A percentile compares a stretch with the other conserved stretches of the same genome.
Conservation (phyloP, 2,113 vertebrate species). For the Leptocoma aspasia region DNA sequence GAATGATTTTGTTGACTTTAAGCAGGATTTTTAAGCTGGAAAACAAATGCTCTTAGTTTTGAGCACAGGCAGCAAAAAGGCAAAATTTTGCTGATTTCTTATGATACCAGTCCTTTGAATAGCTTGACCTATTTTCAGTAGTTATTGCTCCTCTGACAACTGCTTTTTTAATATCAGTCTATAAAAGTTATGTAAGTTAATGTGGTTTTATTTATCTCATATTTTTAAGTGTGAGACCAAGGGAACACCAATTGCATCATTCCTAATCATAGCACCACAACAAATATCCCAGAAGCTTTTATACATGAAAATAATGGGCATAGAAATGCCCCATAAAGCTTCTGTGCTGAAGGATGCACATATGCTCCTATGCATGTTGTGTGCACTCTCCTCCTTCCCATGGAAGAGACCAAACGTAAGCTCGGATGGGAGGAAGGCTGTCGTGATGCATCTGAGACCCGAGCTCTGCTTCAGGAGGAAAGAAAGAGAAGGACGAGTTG, state of each 20-base stretch:
- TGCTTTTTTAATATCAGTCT: neutral
- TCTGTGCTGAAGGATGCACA: neutral
- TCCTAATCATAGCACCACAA: neutral
- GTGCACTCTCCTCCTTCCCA: neutral
- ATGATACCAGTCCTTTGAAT: constrained; percentile 14
- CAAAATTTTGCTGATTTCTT: constrained; percentile 43
- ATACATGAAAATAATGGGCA: neutral
- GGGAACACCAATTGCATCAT: neutral
- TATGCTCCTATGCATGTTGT: rapidly evolving
- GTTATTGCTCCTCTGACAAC: constrained; percentile 47
- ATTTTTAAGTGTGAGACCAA: neutral
- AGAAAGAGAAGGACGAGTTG: neutral
- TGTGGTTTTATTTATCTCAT: constrained; percentile 14
- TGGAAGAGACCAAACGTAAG: neutral
- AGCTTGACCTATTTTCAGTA: constrained; percentile 59
- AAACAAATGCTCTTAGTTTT: constrained; percentile 8
- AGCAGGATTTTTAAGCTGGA: neutral
- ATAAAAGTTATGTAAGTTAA: constrained; percentile 19
- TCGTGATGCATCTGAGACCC: rapidly evolving
- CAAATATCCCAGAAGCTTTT: neutral
- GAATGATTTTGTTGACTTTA: neutral
- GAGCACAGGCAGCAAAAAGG: constrained; percentile 21
- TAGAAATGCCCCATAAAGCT: neutral
- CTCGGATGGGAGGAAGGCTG: neutral
- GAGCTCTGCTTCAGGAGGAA: neutral